phyloP scores from a whole-genome alignment of 2,888 invertebrate species.

The Sacculina carcini region DNA sequence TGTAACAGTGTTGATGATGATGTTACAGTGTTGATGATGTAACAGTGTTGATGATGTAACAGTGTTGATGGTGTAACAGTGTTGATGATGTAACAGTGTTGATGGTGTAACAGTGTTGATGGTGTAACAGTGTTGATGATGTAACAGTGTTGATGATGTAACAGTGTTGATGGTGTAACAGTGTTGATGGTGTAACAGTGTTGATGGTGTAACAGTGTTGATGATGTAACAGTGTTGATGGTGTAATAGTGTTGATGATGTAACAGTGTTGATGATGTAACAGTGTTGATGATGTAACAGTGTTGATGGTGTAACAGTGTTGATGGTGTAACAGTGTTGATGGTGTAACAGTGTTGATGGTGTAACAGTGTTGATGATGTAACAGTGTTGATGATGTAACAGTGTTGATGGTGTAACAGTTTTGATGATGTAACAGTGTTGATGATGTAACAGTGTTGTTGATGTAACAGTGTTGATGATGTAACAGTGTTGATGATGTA shows the following conservation, averaged over 20 bases:
- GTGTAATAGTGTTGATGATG: constrained; percentile 53
- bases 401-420: constrained; percentile 23
- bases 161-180: constrained; percentile 19
- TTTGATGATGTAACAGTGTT: constrained; percentile 59
- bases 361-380: constrained; percentile 59
- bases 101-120: constrained; percentile 43
- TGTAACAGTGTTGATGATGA: constrained; percentile 31
- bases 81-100: constrained; percentile 33
- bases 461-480: constrained; percentile 52
- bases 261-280: too few species aligned
- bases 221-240: neutral
- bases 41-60: constrained; percentile 74
- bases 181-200: constrained; percentile 25
- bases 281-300: neutral
- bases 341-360: neutral
- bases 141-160: constrained; percentile 66
- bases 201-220: constrained; percentile 55
- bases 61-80: neutral
- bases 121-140: neutral
- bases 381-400: constrained; percentile 23
- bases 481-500: constrained; percentile 27
- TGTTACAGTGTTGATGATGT: neutral
- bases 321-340: constrained; percentile 49
- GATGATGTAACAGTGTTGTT: neutral
- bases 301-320: constrained; percentile 29